These are phyloP conservation scores for Fopius arisanus DNA, from an alignment of 1,140 invertebrate genomes.

Conservation along the genomic window DNA sequence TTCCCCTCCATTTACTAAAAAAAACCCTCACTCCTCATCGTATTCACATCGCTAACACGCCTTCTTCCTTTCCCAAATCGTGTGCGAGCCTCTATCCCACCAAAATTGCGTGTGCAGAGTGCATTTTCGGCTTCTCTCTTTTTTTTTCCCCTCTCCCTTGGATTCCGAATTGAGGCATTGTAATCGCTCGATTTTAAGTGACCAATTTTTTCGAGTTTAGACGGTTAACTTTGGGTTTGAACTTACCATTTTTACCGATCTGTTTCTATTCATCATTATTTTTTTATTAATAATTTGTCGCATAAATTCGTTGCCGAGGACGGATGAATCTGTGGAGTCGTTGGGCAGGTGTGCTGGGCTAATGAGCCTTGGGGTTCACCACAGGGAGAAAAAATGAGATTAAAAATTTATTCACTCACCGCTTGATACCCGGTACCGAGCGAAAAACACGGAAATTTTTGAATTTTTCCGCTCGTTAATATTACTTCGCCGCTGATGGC, in stretches of 20 bases:
- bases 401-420: not conserved
- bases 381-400: constrained; percentile 15
- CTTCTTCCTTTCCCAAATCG: constrained; percentile 16
- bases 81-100: constrained; percentile 36
- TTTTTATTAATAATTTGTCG: not conserved
- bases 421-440: not conserved
- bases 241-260: not conserved
- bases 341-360: constrained; percentile 41
- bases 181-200: too few species aligned
- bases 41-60: constrained; percentile 7
- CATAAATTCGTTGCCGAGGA: not conserved
- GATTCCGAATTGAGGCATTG: too few species aligned
- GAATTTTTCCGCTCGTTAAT: not conserved
- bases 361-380: constrained; percentile 20
- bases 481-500: not conserved
- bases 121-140: constrained; percentile 45
- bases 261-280: not conserved
- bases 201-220: too few species aligned
- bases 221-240: too few species aligned
- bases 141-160: too few species aligned
- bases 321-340: constrained; percentile 22
- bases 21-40: not conserved
- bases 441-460: not conserved
- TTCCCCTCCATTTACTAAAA: constrained; percentile 28
- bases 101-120: constrained; percentile 54